Conservation (phyloP, 1,140 invertebrate species). For the Coelopa frigida region DNA sequence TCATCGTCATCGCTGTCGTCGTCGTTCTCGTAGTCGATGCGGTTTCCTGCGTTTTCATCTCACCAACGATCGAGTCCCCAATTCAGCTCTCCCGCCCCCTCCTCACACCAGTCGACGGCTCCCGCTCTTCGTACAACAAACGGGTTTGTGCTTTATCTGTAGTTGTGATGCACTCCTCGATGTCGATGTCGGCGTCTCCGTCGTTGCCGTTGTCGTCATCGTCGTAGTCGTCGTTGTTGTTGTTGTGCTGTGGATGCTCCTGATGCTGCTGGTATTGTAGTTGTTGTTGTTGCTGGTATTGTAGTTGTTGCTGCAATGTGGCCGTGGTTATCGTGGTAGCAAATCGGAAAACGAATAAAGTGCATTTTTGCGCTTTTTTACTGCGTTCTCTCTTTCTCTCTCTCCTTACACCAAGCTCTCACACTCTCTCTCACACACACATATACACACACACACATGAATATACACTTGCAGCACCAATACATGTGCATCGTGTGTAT, state of each 20-base stretch:
- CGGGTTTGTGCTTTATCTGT: constrained; percentile 11
- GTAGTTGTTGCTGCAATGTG: background rate
- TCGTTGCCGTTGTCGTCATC: background rate
- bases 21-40: no score
- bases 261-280: no score
- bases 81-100: background rate
- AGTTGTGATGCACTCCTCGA: constrained; percentile 2
- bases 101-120: background rate
- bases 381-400: no score
- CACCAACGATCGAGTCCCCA: no score
- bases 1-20: no score
- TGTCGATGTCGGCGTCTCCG: background rate
- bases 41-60: no score
- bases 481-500: no score
- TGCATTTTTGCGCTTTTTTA: no score
- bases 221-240: constrained; percentile 2
- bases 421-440: no score
- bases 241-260: constrained; percentile 6
- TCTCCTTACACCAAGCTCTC: no score
- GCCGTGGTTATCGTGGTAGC: constrained; percentile 6
- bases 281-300: background rate
- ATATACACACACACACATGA: no score
- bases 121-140: constrained; percentile 1
- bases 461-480: no score
- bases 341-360: constrained; percentile 4